Base-by-base conservation (phyloP, 2,797 vertebrate genomes). In the Clangula hyemalis region DNA sequence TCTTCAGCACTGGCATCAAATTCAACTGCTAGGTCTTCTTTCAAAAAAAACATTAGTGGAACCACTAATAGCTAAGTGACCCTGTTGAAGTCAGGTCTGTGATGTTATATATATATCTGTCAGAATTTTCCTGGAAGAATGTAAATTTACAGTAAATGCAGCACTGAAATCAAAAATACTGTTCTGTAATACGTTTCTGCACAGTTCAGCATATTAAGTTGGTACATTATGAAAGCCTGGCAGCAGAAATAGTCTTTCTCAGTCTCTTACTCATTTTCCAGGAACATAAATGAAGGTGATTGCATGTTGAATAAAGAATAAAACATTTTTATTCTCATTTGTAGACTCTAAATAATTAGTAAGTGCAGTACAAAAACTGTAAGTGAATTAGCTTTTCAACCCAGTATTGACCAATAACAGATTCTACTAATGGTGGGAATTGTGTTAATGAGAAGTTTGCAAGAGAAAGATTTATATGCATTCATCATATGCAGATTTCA, bases 261-360 rank as follows among this genome's bases (percentile, higher is more conserved):
- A 72, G 88, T 61, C 89, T 90, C 94, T 94, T 87, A 88, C 88
- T 95, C 89, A 89, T 94, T 91, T 95, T 94, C 41, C 68, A 89
- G 38, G 81, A 83, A 32, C 86, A 87, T 90, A 94, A 90, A 93
- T 93, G 81, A 95, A 78, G 78, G 39, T 45, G 36, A 80, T 72
- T 86, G 94, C 70, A 66, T 87, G 27, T 93, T 90, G 69, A 96
- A 92, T 95, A 89, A 95, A 91, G 54, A 80, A 61, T 90, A 74
- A 89, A 87, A 80, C 79, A 76, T 32, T 77, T 94, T 88, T 92
- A 20, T 28, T 95, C 71, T 95, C 38, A 60, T 94, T 85, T 95
- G 57, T 15, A 36, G 58, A 51, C 34, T 89, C 68, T 82, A 38
- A 47, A 76, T 83, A 83, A 93, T 90, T 77, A 81, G 79, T 88